Evolutionary conservation across 2,888 invertebrate genomes (phyloP), one percentile per base, ranked within the genome.

Genomic region (Lamproptera curius): DNA sequence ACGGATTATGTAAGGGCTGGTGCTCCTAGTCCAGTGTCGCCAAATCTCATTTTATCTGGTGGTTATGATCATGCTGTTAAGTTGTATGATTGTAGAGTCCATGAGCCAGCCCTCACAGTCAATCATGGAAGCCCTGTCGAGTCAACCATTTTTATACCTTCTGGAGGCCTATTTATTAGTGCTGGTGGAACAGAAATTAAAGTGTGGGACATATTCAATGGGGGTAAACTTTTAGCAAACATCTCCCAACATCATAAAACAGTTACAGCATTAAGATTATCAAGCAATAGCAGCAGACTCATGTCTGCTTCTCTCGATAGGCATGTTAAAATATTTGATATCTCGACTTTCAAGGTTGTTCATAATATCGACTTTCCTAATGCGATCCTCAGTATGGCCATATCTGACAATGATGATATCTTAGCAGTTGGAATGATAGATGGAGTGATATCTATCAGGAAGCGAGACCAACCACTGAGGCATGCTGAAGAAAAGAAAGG

Each of bases 161-260:
- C 94, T 38, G 97, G 97, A 15, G 95, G 96, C 34, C 90, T 98
- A 62, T 94, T 98, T 67, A 87, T 97, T 38, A 96, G 97, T 62
- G 97, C 97, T 50, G 98, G 97, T 58, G 97, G 96, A 0, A 95
- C 94, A 26, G 94, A 95, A 73, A 92, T 98, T 4, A 93, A 94
- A 76, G 94, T 99, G 0, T 99, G 98, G 98, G 98, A 99, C 75
- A 92, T 94, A 3, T 90, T 97, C 42, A 92, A 95, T 56, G 96
- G 97, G 17, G 97, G 97, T 8, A 93, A 94, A 70, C 83, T 96
- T 45, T 74, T 99, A 16, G 93, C 95, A 1, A 92, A 92, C 62
- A 91, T 99, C 55, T 94, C 94, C 1, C 94, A 96, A 61, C 99
- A 99, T 79, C 97, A 98, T 76, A 99, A 99, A 88, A 97, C 98